These are phyloP conservation scores for Lepisosteus osseus DNA, from an alignment of 2,113 vertebrate genomes.

Conservation along the genomic window DNA sequence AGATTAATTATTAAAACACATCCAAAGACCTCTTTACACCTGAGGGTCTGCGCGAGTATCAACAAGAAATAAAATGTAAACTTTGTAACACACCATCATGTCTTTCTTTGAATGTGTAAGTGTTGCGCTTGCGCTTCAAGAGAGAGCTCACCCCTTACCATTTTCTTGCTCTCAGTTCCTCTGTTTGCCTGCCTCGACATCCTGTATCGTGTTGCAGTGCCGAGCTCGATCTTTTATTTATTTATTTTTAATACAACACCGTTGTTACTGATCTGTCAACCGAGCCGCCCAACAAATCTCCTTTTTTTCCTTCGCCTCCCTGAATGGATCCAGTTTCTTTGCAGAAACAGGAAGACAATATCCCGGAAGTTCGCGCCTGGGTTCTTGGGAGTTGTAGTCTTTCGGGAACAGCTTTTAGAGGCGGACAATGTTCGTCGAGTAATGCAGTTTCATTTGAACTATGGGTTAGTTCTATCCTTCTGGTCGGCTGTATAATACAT, in stretches of 20 bases:
- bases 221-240: constrained; percentile 60
- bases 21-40: not conserved
- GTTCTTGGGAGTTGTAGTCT: too few species aligned
- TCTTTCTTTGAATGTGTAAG: constrained; percentile 7
- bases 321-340: too few species aligned
- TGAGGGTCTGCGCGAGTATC: not conserved
- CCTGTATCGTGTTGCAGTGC: constrained; percentile 47
- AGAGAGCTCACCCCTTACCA: constrained; percentile 67
- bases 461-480: too few species aligned
- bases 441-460: too few species aligned
- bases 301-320: too few species aligned
- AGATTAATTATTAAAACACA: not conserved
- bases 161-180: constrained; percentile 92
- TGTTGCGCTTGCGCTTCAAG: not conserved
- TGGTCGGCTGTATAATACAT: too few species aligned
- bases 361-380: too few species aligned
- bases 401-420: too few species aligned
- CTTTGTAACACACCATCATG: constrained; percentile 3
- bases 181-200: constrained; percentile 92
- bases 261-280: not conserved
- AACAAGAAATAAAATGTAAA: constrained; percentile 1
- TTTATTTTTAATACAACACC: constrained; percentile 40
- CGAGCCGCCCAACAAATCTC: too few species aligned
- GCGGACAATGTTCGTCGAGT: too few species aligned
- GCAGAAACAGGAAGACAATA: too few species aligned